Evolutionary conservation across 1,140 invertebrate species (phyloP).

Genomic region (Bombus soroeensis): DNA sequence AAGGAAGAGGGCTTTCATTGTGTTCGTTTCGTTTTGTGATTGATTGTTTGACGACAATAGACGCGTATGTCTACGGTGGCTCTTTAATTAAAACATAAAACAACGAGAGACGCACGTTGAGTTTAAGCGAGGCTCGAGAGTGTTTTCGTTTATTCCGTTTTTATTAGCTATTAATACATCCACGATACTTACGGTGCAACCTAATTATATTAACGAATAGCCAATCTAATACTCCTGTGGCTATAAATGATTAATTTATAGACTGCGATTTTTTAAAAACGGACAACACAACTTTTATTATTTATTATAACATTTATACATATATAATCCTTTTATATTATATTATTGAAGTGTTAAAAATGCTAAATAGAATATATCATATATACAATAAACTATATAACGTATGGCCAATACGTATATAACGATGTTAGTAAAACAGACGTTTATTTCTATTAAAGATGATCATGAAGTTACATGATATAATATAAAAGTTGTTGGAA

Average conservation of each 20-base stretch:
- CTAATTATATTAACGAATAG: slow-evolving; percentile 7
- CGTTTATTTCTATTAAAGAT: no score
- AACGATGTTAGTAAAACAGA: no score
- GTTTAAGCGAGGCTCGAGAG: neutral
- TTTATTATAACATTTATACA: no score
- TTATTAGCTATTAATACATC: neutral
- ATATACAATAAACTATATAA: neutral
- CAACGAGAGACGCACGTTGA: neutral
- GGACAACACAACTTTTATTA: neutral
- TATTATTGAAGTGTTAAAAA: neutral
- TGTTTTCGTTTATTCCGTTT: neutral
- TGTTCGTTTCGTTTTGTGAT: slow-evolving; percentile 1
- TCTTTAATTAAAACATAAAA: slow-evolving; percentile 10
- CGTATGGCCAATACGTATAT: no score
- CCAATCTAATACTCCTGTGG: neutral
- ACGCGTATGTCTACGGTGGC: neutral
- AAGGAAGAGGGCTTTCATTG: neutral
- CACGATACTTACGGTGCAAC: neutral
- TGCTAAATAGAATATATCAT: neutral
- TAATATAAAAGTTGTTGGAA: no score
- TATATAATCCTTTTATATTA: neutral
- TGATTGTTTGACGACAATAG: slow-evolving; percentile 2
- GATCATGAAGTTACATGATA: no score
- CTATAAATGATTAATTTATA: neutral
- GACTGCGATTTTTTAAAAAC: neutral